phyloP scores from a whole-genome alignment of 2,113 vertebrate species.

The Elephas maximus region DNA sequence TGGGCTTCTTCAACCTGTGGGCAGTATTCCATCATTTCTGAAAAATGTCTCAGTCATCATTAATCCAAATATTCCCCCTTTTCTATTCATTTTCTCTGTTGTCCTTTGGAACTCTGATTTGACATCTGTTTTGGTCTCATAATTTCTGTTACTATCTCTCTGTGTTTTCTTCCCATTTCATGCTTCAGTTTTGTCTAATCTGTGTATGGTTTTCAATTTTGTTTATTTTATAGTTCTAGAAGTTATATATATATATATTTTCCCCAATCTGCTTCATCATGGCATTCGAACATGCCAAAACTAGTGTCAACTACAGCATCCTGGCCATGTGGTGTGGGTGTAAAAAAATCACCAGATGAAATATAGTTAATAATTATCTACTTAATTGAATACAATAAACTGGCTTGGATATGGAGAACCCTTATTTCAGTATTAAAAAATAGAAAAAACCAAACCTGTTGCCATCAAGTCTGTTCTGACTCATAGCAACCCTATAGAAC shows the following conservation, averaged over 20 bases:
- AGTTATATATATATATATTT: neutral
- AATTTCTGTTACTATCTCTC: neutral
- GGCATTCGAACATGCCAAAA: neutral
- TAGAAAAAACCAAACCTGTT: too few species aligned
- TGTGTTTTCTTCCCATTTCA: neutral
- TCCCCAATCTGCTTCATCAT: neutral
- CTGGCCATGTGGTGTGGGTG: neutral
- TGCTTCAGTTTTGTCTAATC: neutral
- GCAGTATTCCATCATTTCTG: neutral
- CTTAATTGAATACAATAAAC: neutral
- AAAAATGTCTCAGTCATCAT: neutral
- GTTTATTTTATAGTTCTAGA: neutral
- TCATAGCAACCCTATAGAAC: too few species aligned
- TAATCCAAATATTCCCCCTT: neutral
- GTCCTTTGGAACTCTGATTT: neutral
- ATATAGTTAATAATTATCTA: neutral
- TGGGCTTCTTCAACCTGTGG: neutral
- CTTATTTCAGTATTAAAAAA: neutral
- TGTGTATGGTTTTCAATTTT: neutral
- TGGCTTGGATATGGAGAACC: neutral
- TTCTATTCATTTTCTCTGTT: neutral
- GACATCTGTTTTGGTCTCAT: neutral
- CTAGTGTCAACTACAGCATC: neutral
- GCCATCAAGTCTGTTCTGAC: too few species aligned
- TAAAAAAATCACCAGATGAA: conserved; percentile 26